Percentiles rank a stretch among this genome's conserved stretches.
Evolutionary conservation across 2,797 vertebrate genomes (phyloP).

Genomic region (Okamejei kenojei): DNA sequence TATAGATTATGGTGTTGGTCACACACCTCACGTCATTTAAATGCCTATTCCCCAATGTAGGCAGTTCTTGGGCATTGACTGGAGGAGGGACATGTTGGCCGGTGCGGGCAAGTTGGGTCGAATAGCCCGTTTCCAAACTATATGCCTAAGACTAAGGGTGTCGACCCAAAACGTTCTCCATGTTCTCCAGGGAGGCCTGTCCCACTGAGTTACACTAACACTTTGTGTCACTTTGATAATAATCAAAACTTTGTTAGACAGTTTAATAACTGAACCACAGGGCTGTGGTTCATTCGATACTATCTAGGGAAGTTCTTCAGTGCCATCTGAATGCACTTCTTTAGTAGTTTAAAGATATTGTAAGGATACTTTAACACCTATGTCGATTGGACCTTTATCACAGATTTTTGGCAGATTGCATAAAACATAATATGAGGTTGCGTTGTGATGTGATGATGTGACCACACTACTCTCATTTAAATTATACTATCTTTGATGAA

Average conservation of each 20-base stretch:
- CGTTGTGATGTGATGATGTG: background rate
- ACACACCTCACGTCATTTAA: background rate
- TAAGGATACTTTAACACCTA: too few species aligned
- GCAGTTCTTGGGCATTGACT: background rate
- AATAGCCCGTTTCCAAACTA: too few species aligned
- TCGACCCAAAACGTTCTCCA: too few species aligned
- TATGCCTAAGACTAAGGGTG: too few species aligned
- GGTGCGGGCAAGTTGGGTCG: too few species aligned
- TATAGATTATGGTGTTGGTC: too few species aligned
- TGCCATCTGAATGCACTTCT: background rate
- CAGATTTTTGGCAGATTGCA: background rate
- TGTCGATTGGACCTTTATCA: background rate
- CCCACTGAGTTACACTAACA: too few species aligned
- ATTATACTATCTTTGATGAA: background rate
- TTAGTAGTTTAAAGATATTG: background rate
- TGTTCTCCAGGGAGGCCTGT: too few species aligned
- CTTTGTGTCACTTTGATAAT: background rate
- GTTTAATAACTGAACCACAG: background rate
- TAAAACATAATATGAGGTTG: background rate
- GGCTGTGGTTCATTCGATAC: too few species aligned
- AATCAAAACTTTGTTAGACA: background rate
- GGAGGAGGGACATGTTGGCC: background rate
- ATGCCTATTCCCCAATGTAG: background rate
- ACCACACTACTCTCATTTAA: background rate
- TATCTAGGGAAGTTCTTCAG: background rate